Conservation (phyloP, 1,140 invertebrate species). For the Drosophila takahashii region DNA sequence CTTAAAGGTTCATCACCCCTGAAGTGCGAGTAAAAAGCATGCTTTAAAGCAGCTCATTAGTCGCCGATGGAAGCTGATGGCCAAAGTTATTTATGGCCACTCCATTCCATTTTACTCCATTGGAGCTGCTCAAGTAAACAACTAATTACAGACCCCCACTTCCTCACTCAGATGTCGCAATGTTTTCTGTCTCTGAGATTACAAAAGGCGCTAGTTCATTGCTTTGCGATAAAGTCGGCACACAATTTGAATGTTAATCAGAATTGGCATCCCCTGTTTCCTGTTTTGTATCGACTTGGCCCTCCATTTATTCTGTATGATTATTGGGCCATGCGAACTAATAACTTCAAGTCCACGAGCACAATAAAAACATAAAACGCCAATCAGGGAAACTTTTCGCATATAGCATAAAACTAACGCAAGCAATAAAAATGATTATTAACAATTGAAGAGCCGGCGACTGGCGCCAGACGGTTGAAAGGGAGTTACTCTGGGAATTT, state of each 20-base stretch:
- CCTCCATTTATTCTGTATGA: constrained; percentile 60
- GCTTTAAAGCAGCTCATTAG: constrained; percentile 66
- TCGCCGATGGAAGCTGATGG: constrained; percentile 42
- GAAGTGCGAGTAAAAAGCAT: too few species aligned
- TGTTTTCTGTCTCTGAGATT: constrained; percentile 34
- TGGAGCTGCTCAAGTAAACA: constrained; percentile 66
- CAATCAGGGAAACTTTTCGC: constrained; percentile 78
- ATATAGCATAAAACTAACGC: constrained; percentile 80
- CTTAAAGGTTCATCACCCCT: constrained; percentile 42
- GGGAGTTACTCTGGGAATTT: background rate
- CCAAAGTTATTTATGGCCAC: constrained; percentile 65
- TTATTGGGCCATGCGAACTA: constrained; percentile 77
- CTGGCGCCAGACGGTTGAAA: constrained; percentile 60
- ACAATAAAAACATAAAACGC: constrained; percentile 81
- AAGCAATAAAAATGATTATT: constrained; percentile 82
- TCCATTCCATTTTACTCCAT: constrained; percentile 14
- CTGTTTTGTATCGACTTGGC: constrained; percentile 52
- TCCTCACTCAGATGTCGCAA: constrained; percentile 29
- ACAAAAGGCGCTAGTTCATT: constrained; percentile 80
- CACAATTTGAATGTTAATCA: constrained; percentile 83
- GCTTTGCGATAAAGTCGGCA: constrained; percentile 81
- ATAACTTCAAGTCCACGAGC: constrained; percentile 72
- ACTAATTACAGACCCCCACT: constrained; percentile 64
- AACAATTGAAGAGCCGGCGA: constrained; percentile 79
- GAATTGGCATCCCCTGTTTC: constrained; percentile 28